These are phyloP conservation scores for Leptonema lineaticorne DNA, from an alignment of 1,140 invertebrate genomes.

Conservation along the genomic window DNA sequence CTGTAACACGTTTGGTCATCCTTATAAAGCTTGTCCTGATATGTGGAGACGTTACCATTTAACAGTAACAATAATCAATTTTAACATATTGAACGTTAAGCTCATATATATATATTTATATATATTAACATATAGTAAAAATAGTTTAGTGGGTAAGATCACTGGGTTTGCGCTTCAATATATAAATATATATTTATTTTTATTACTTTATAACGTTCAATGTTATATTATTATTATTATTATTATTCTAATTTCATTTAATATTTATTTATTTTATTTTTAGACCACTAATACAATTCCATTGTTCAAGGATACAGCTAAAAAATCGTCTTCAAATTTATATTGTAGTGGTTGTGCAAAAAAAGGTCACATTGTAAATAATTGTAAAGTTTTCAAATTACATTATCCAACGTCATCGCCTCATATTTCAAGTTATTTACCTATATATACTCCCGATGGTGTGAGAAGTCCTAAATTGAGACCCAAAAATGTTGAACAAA, in stretches of 20 bases:
- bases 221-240: neutral
- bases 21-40: conserved; percentile 32
- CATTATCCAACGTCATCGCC: conserved; percentile 22
- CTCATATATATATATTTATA: no score
- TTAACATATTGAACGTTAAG: no score
- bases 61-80: conserved; percentile 24
- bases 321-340: conserved; percentile 9
- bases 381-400: conserved; percentile 21
- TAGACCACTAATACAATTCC: conserved; percentile 34
- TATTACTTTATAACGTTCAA: no score
- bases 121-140: no score
- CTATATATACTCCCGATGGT: conserved; percentile 31
- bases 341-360: conserved; percentile 36
- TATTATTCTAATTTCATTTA: neutral
- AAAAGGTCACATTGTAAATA: conserved; percentile 30
- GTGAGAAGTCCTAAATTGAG: conserved; percentile 12
- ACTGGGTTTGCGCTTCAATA: no score
- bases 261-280: conserved; percentile 19
- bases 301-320: conserved; percentile 29
- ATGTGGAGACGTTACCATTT: conserved; percentile 39
- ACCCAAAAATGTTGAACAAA: no score
- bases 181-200: no score
- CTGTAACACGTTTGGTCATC: conserved; percentile 34
- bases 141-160: no score
- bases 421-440: conserved; percentile 26